These are phyloP conservation scores for Rhamphomyia laevipes DNA, from an alignment of 2,888 invertebrate genomes.

Conservation along the genomic window DNA sequence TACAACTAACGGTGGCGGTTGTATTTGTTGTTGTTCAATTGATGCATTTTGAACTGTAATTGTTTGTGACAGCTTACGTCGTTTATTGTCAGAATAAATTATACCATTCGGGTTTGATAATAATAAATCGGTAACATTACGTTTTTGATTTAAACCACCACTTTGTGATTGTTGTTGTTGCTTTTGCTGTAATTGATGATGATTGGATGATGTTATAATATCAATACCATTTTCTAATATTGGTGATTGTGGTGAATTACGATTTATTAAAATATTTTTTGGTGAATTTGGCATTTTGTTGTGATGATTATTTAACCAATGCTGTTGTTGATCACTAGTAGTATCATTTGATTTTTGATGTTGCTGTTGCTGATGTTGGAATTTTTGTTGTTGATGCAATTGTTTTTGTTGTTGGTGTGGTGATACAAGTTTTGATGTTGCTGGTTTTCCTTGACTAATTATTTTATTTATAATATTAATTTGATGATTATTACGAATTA, in stretches of 20 bases:
- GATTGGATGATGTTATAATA: no score
- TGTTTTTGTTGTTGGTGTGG: slow-evolving; percentile 14
- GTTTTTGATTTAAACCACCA: slow-evolving; percentile 8
- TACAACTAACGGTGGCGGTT: neutral
- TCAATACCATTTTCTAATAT: neutral
- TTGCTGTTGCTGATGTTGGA: slow-evolving; percentile 3
- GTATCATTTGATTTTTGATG: slow-evolving; percentile 10
- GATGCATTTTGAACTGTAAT: no score
- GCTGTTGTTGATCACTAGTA: slow-evolving; percentile 16
- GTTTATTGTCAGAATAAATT: no score
- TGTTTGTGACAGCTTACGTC: no score
- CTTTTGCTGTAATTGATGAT: slow-evolving; percentile 3
- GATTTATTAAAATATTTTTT: slow-evolving; percentile 1
- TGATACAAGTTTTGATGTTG: neutral
- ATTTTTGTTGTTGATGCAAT: slow-evolving; percentile 5
- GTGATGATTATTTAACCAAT: slow-evolving; percentile 20
- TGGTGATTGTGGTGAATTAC: neutral
- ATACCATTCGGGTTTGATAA: neutral
- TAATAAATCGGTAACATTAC: neutral
- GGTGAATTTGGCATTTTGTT: slow-evolving; percentile 21
- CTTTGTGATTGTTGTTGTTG: slow-evolving; percentile 10
- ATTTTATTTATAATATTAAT: slow-evolving; percentile 20
- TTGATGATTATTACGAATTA: slow-evolving; percentile 2
- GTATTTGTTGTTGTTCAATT: slow-evolving; percentile 9
- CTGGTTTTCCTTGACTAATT: slow-evolving; percentile 11